Evolutionary conservation across 2,888 invertebrate species (phyloP).

Genomic region (Nipponacmea schrenckii): DNA sequence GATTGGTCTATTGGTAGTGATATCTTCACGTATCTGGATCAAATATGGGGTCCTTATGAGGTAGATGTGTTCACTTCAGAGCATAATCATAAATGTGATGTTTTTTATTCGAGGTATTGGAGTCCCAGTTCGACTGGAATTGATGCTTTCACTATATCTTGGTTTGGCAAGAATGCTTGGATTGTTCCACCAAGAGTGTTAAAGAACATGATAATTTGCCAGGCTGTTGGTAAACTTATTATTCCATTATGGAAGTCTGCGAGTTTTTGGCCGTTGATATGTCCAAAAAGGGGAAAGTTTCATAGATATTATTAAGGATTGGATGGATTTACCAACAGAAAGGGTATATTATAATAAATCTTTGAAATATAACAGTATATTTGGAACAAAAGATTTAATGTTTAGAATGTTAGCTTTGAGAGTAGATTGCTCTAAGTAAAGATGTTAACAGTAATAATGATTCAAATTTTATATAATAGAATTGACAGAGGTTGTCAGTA

Average conservation of each 20-base stretch:
- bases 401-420: constrained; percentile 17
- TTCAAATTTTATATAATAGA: no score
- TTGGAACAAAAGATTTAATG: constrained; percentile 11
- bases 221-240: neutral
- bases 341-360: constrained; percentile 7
- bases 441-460: no score
- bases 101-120: no score
- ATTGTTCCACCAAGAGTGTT: neutral
- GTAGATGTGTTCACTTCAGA: neutral
- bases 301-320: constrained; percentile 8
- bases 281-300: no score
- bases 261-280: no score
- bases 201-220: neutral
- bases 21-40: neutral
- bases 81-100: neutral
- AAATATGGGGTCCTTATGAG: neutral
- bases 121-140: no score
- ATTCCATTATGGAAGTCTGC: constrained; percentile 4
- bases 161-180: neutral
- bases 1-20: neutral
- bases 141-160: no score
- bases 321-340: constrained; percentile 6
- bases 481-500: no score
- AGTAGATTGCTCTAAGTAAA: constrained; percentile 10
- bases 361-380: no score